Conservation (phyloP, 2,797 vertebrate genomes). For the Notolepis coatsorum region DNA sequence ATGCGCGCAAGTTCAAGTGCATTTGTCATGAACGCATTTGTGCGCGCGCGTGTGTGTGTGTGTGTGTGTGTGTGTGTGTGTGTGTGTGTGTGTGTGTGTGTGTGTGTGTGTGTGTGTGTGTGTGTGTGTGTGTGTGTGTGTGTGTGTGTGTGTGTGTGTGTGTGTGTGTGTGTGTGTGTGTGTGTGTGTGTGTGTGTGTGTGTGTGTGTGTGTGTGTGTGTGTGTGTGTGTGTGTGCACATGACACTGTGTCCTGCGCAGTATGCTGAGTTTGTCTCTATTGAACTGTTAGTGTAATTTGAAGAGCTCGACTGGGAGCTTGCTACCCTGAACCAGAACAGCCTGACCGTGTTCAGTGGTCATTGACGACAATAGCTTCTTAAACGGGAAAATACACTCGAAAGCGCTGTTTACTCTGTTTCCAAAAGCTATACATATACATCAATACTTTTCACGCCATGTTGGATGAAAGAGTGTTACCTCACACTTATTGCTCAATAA, state of each 20-base stretch:
- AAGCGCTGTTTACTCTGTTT: slow-evolving; percentile 20
- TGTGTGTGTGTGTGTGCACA: no score
- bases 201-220: slow-evolving; percentile 5
- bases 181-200: slow-evolving; percentile 4
- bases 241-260: no score
- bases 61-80: slow-evolving; percentile 51
- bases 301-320: slow-evolving; percentile 75
- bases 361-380: slow-evolving; percentile 41
- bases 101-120: slow-evolving; percentile 5
- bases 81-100: slow-evolving; percentile 56
- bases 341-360: slow-evolving; percentile 60
- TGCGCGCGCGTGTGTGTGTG: slow-evolving; percentile 51
- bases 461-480: no score
- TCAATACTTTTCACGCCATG: no score
- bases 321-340: slow-evolving; percentile 62
- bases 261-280: slow-evolving; percentile 79
- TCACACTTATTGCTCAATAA: no score
- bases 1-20: no score
- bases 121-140: neutral
- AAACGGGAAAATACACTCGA: slow-evolving; percentile 57
- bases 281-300: slow-evolving; percentile 88
- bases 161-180: slow-evolving; percentile 24
- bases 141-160: slow-evolving; percentile 13
- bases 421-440: no score
- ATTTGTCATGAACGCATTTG: no score